Evolutionary conservation across 2,113 vertebrate species (phyloP), one percentile per base, ranked within the genome.

Genomic region (Kryptolebias marmoratus): DNA sequence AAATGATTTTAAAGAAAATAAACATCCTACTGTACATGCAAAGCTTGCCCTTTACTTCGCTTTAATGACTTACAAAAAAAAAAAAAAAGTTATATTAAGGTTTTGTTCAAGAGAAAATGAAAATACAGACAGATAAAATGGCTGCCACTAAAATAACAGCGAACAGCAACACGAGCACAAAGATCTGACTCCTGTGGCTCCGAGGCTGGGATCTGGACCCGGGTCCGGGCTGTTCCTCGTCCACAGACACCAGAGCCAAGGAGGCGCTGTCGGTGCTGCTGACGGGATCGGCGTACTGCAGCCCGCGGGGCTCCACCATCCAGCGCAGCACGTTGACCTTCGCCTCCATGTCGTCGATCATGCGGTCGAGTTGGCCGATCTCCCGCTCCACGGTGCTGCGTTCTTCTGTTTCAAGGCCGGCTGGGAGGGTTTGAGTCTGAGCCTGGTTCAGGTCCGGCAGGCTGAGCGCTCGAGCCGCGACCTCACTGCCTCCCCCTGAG

Each of bases 261-360:
- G 92, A 93, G 73, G 79, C 65, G 73, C 87, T 92, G 79, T 92
- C 88, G 0, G 74, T 81, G 86, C 89, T 93, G 80, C 90, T 81
- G 1, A 90, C 67, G 0, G 85, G 80, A n/a, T 95, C 93, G 11
- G 83, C 79, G 1, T 92, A 75, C 85, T 90, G 77, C 0, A 81
- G 89, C 27, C 84, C 54, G 0, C 0, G 71, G 36, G 92, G 88
- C 71, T 94, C 86, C 73, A 91, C 91, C 86, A 84, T 86, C 92
- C 91, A 94, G 47, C 91, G 84, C 72, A 93, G 32, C 15, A 91
- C 92, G 14, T 92, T 88, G 10, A 93, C 91, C 80, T 94, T 94
- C 82, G 27, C 64, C 89, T 94, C 93, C 88, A 90, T 94, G 82
- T 93, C 89, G 10, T 91, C 90, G 9, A 94, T 90, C 89, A 93